These are phyloP conservation scores for Hippocampus kuda DNA, from an alignment of 2,797 vertebrate genomes.

Conservation along the genomic window DNA sequence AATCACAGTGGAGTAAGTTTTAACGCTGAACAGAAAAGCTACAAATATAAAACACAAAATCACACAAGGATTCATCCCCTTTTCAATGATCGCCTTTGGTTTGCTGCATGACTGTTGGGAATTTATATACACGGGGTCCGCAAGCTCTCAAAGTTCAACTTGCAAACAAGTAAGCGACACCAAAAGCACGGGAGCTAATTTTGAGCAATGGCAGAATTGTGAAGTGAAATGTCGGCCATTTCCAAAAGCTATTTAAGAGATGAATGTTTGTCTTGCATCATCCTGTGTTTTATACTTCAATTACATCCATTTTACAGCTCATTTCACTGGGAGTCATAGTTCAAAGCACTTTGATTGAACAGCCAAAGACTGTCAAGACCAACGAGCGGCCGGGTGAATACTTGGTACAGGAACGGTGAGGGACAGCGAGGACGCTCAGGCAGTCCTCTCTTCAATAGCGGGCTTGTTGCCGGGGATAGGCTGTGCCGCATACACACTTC, in stretches of 20 bases:
- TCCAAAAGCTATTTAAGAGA: not conserved
- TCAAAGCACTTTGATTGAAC: slow-evolving; percentile 12
- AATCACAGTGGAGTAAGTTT: slow-evolving; percentile 23
- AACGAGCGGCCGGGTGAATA: not conserved
- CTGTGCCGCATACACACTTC: slow-evolving; percentile 73
- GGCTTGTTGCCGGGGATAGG: slow-evolving; percentile 80
- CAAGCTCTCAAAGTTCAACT: not conserved
- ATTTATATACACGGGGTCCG: not conserved
- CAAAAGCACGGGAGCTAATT: not conserved
- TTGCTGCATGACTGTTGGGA: too few relatives aligned
- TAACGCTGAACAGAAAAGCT: slow-evolving; percentile 9
- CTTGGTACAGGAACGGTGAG: slow-evolving; percentile 19
- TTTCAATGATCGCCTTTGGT: too few relatives aligned
- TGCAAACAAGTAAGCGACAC: not conserved
- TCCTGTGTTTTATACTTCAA: slow-evolving; percentile 4
- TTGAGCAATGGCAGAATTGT: not conserved
- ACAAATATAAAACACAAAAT: not conserved
- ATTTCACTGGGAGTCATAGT: not conserved
- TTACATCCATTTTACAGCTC: not conserved
- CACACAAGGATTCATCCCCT: not conserved
- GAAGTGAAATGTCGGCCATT: not conserved
- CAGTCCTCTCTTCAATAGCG: slow-evolving; percentile 80
- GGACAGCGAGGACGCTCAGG: slow-evolving; percentile 55
- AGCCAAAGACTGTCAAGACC: slow-evolving; percentile 3
- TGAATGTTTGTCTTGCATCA: not conserved